Base-by-base conservation (phyloP, 1,140 invertebrate species). In the Lepidotrigona ventralis region DNA sequence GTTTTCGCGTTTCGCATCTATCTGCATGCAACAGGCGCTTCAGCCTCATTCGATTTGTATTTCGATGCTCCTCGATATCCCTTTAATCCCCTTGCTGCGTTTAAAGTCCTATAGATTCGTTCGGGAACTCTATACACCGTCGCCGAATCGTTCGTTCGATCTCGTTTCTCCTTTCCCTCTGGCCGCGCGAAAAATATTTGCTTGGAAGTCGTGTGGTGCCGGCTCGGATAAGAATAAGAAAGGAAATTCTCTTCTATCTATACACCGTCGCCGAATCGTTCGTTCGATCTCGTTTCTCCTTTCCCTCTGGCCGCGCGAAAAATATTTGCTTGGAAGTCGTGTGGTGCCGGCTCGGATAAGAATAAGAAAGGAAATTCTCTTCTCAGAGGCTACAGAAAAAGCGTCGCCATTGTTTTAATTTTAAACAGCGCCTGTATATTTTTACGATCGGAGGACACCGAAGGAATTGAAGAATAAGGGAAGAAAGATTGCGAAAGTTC, bases 11-110 rank as follows among this genome's bases (percentile, higher is more conserved):
- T 39, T 54, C 79, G 63, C 72, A 39, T 78, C 66, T 74, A 64
- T 83, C 69, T 56, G 84, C 84, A 75, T 79, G 84, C 84, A 85
- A 85, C 84, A 85, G 84, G 84, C 84, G 84, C 72, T 68, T 15
- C 73, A 53, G 73, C 33, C 69, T 82, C 71, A 60, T 79, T 83
- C 81, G 84, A 85, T 85, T 83, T 85, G 81, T 85, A 85, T 85
- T 85, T 85, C 84, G 81, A 58, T 76, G 73, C 58, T 39, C 72
- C 73, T 46, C 83, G 79, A 76, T 85, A 85, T 85, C 84, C 84
- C 84, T 63, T 79, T 85, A 85, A 85, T 85, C 84, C 84, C 78
- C 84, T 85, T 69, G 75, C 81, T 33, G 80, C 81, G 46, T 85
- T 85, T 85, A 75, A 85, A 79, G n/a, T 79, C 63, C 75, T 79